Percentiles rank a stretch among this genome's conserved stretches.
These are phyloP conservation scores for Girardinichthys multiradiatus DNA, from an alignment of 2,113 vertebrate species.

Conservation along the genomic window DNA sequence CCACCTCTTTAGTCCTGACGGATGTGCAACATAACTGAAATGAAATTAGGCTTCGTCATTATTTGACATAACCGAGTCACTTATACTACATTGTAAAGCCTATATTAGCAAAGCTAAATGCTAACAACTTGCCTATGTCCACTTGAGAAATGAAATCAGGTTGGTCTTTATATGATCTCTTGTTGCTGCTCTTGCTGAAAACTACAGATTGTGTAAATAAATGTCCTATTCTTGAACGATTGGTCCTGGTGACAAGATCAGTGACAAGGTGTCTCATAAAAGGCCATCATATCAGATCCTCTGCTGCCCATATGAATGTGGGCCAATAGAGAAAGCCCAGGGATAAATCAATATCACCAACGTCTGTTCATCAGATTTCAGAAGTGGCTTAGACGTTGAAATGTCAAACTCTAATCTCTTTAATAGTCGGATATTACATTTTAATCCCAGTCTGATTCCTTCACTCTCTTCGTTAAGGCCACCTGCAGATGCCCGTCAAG, in stretches of 20 bases:
- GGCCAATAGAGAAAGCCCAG: slow-evolving; percentile 32
- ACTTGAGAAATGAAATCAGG: slow-evolving; percentile 38
- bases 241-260: slow-evolving; percentile 5
- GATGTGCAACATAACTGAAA: slow-evolving; percentile 56
- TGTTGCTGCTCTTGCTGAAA: slow-evolving; percentile 30
- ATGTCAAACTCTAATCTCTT: slow-evolving; percentile 80
- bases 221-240: slow-evolving; percentile 49
- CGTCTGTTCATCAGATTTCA: slow-evolving; percentile 67
- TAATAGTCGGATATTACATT: slow-evolving; percentile 80
- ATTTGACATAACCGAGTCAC: slow-evolving; percentile 60
- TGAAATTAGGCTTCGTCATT: slow-evolving; percentile 60
- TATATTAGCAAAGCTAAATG: slow-evolving; percentile 45
- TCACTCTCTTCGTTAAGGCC: slow-evolving; percentile 49
- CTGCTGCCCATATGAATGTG: slow-evolving; percentile 32
- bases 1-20: slow-evolving; percentile 56
- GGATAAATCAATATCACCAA: slow-evolving; percentile 71
- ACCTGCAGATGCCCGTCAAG: slow-evolving; percentile 51
- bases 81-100: slow-evolving; percentile 31
- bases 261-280: slow-evolving; percentile 62
- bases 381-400: slow-evolving; percentile 56
- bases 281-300: slow-evolving; percentile 59
- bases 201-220: slow-evolving; percentile 43
- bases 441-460: slow-evolving; percentile 77
- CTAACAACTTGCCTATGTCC: slow-evolving; percentile 38
- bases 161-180: slow-evolving; percentile 18